Evolutionary conservation across 2,888 invertebrate genomes (phyloP).

Genomic region (Lycia hirtaria): DNA sequence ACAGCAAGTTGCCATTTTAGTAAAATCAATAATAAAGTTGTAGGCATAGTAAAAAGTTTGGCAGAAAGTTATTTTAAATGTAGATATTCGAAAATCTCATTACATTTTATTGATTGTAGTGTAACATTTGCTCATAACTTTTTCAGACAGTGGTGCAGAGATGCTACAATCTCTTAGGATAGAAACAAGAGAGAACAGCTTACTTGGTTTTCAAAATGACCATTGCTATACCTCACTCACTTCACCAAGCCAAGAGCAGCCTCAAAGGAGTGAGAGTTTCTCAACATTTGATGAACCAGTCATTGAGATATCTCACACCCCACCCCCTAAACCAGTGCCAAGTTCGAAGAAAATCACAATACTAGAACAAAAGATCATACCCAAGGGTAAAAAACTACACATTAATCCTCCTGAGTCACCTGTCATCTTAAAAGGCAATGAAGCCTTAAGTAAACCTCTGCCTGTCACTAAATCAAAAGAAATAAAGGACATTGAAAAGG

Average conservation of each 20-base stretch:
- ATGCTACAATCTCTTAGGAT: conserved; percentile 80
- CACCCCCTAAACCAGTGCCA: conserved; percentile 74
- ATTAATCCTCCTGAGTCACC: conserved; percentile 68
- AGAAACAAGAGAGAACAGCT: conserved; percentile 81
- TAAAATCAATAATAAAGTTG: too few species aligned
- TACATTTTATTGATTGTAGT: neutral
- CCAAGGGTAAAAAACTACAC: conserved; percentile 79
- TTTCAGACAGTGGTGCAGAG: conserved; percentile 77
- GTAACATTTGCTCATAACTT: neutral
- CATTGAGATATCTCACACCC: conserved; percentile 75
- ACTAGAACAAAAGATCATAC: conserved; percentile 78
- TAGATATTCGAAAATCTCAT: neutral
- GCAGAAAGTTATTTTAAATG: too few species aligned
- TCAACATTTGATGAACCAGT: conserved; percentile 73
- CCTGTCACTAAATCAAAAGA: conserved; percentile 66
- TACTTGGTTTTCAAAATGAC: conserved; percentile 90
- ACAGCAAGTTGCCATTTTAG: too few species aligned
- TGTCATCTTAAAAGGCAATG: conserved; percentile 72
- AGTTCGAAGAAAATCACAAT: conserved; percentile 80
- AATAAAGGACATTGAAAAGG: conserved; percentile 54
- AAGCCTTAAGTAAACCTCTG: conserved; percentile 69
- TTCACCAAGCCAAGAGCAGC: conserved; percentile 85
- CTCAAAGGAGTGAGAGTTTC: conserved; percentile 65
- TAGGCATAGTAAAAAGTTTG: too few species aligned
- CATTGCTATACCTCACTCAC: conserved; percentile 92